phyloP scores from a whole-genome alignment of 2,113 vertebrate species.

The Dicaeum eximium region DNA sequence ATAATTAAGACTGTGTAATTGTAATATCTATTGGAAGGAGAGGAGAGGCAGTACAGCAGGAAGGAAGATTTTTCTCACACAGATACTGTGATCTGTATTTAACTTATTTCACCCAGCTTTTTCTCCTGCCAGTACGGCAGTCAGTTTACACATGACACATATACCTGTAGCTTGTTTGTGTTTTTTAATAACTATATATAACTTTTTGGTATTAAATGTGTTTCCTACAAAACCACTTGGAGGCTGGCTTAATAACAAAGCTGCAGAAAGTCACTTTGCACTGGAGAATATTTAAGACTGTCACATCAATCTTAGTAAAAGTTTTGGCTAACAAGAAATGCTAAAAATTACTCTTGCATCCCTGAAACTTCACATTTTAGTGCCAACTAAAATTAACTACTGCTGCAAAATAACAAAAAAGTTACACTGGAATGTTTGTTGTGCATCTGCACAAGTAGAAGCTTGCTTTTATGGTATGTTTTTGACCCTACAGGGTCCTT shows the following conservation, averaged over 20 bases:
- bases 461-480: conserved; percentile 7
- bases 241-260: not conserved
- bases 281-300: not conserved
- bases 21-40: not conserved
- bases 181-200: not conserved
- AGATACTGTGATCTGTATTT: not conserved
- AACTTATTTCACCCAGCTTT: not conserved
- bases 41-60: not conserved
- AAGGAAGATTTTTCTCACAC: not conserved
- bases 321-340: not conserved
- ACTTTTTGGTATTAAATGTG: not conserved
- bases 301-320: not conserved
- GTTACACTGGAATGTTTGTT: not conserved
- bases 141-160: not conserved
- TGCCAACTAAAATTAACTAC: conserved; percentile 3
- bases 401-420: not conserved
- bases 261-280: not conserved
- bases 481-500: conserved; percentile 32
- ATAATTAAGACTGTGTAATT: not conserved
- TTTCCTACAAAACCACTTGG: not conserved
- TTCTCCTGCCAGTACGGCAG: not conserved
- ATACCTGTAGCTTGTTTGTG: not conserved
- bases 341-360: not conserved
- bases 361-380: not conserved
- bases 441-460: not conserved